These are phyloP conservation scores for Plagodis pulveraria DNA, from an alignment of 2,888 invertebrate species.

Conservation along the genomic window DNA sequence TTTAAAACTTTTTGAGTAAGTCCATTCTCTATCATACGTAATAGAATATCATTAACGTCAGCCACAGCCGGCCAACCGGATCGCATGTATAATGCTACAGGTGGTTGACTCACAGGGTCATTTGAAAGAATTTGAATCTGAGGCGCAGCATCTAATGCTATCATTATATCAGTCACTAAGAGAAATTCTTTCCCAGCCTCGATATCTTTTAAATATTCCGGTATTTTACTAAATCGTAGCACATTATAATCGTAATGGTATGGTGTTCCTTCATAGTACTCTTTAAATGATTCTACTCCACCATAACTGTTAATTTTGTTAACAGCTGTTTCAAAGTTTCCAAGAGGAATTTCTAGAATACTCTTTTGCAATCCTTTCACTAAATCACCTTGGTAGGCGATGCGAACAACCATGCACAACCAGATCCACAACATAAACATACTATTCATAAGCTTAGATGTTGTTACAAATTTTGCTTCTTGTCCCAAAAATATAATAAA, in stretches of 20 bases:
- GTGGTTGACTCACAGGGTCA: conserved; percentile 41
- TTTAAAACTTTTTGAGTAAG: conserved; percentile 40
- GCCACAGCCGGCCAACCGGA: conserved; percentile 60
- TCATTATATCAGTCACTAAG: conserved; percentile 42
- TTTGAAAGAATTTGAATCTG: conserved; percentile 50
- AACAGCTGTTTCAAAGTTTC: conserved; percentile 50
- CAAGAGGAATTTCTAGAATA: conserved; percentile 52
- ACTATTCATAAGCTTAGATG: conserved; percentile 49
- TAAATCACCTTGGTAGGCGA: conserved; percentile 61
- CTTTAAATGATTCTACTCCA: conserved; percentile 44
- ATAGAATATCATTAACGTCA: conserved; percentile 43
- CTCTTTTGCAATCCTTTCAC: conserved; percentile 52
- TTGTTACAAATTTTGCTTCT: conserved; percentile 47
- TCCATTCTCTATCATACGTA: conserved; percentile 50
- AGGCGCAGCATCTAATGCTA: conserved; percentile 34
- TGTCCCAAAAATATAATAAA: conserved; percentile 62
- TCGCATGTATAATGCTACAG: conserved; percentile 53
- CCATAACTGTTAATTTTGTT: conserved; percentile 50
- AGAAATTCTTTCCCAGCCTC: conserved; percentile 54
- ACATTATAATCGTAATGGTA: conserved; percentile 42
- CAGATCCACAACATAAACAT: conserved; percentile 63
- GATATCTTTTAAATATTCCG: conserved; percentile 42
- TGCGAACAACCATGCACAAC: conserved; percentile 62
- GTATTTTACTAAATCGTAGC: conserved; percentile 38
- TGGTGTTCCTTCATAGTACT: conserved; percentile 47